Evolutionary conservation across 2,113 vertebrate species (phyloP), one percentile per base, ranked within the genome.

Genomic region (Lepus timidus): DNA sequence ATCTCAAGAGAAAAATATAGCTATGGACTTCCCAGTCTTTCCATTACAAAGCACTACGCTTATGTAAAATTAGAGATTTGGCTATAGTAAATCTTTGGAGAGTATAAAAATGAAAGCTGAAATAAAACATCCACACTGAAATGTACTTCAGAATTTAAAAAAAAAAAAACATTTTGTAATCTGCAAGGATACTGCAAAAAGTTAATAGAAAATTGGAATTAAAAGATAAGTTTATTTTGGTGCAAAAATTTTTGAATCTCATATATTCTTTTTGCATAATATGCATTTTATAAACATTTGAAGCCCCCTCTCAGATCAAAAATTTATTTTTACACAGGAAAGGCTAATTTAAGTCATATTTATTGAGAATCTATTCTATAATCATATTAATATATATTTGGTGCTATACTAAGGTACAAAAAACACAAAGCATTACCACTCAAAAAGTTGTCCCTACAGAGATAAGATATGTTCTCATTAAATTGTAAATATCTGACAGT

Each of bases 251-350:
- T 44, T 44, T 44, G 6, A 44, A 44, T 9, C 44, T 44, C 44
- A 44, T 44, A 5, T 44, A 44, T 44, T 44, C 6, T 44, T 44
- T 44, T 44, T 44, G 44, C 44, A 44, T 44, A 44, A 44, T 44
- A 44, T 44, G 44, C 44, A 44, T 44, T 44, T 44, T 44, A 44
- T 44, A 44, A 44, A 44, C 44, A 44, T 44, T 44, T 44, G 44
- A 44, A 44, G 44, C 44, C 44, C 44, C 44, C 44, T 44, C 44
- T 44, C 44, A 76, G 8, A 79, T 64, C 33, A 67, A 91, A 9
- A 82, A 81, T 88, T 88, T 79, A 55, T 44, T 93, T 85, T 96
- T 85, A 86, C 9, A 58, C 6, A 44, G 4, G 13, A 71, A 93
- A 93, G 22, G 22, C 22, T 61, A 78, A 65, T 49, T 86, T 68